These are phyloP conservation scores for Athalia rosae DNA, from an alignment of 2,888 invertebrate species.

Conservation along the genomic window DNA sequence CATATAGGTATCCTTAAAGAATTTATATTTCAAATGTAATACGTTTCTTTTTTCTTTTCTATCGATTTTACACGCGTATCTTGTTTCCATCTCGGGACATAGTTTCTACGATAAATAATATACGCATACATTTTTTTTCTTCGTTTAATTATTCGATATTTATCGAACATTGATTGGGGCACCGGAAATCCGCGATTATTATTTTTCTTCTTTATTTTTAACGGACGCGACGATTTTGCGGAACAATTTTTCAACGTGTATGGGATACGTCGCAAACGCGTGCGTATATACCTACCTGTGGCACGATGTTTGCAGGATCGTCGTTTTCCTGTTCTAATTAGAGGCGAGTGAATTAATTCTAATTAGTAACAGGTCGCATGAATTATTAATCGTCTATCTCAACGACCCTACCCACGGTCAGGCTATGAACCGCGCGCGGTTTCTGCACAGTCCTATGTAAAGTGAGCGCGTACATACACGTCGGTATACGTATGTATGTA, in stretches of 20 bases:
- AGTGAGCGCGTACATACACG: background rate
- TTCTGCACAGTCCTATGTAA: background rate
- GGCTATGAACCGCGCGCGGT: background rate
- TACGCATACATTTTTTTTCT: background rate
- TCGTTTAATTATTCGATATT: too few species aligned
- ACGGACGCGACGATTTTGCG: background rate
- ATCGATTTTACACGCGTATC: conserved; percentile 25
- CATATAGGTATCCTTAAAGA: background rate
- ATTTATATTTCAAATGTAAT: background rate
- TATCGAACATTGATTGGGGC: too few species aligned
- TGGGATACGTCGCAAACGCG: too few species aligned
- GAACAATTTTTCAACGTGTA: background rate
- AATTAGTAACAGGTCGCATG: conserved; percentile 19
- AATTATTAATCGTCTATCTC: conserved; percentile 10
- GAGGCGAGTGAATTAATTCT: background rate
- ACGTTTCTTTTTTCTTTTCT: background rate
- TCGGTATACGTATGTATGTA: too few species aligned
- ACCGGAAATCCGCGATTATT: too few species aligned
- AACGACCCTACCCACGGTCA: conserved; percentile 1
- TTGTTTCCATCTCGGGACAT: conserved; percentile 23
- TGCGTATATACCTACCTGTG: too few species aligned
- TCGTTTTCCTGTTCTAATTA: conserved; percentile 9
- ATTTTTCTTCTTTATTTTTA: too few species aligned
- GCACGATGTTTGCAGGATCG: background rate
- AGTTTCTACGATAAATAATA: background rate